Evolutionary conservation across 2,797 vertebrate genomes (phyloP).

Genomic region (Netta rufina): DNA sequence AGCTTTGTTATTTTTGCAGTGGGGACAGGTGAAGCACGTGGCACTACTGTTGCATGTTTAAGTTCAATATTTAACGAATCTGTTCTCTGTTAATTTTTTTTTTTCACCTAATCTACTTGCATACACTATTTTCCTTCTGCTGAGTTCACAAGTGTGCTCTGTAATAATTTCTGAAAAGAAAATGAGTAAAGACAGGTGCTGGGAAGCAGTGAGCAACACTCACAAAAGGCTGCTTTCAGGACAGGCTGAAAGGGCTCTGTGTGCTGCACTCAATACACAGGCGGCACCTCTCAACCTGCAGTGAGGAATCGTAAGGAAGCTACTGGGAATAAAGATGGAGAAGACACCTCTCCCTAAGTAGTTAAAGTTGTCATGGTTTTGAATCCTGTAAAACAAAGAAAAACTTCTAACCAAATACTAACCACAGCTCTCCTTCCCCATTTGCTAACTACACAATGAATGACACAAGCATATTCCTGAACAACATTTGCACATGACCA

Average conservation of each 20-base stretch:
- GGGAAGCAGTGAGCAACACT: neutral
- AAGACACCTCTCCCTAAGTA: neutral
- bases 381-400: neutral
- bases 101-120: neutral
- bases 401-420: neutral
- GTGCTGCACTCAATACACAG: neutral
- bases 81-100: neutral
- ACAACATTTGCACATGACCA: neutral
- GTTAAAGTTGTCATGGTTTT: neutral
- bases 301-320: neutral
- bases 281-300: neutral
- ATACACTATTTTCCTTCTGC: neutral
- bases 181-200: neutral
- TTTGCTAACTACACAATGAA: neutral
- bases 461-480: neutral
- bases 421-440: neutral
- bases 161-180: neutral
- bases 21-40: neutral
- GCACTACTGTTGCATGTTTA: neutral
- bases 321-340: neutral
- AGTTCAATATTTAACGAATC: neutral
- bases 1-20: neutral
- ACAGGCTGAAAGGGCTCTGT: neutral
- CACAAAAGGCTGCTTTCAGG: neutral
- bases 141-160: neutral